These are phyloP conservation scores for Dreissena polymorpha DNA, from an alignment of 1,140 invertebrate species.

Conservation along the genomic window DNA sequence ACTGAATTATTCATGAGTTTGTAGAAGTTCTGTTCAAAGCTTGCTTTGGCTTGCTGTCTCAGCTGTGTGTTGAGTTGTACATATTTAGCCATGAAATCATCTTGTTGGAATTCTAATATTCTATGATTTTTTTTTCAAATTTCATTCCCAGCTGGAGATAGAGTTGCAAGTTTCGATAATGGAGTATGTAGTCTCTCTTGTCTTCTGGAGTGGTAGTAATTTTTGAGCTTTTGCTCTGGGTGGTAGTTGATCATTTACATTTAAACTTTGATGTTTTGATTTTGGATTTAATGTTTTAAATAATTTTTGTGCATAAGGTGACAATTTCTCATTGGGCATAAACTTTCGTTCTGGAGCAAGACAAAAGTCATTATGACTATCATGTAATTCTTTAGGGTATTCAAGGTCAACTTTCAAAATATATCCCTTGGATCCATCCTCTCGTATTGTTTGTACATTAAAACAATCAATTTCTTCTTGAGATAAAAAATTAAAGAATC, in stretches of 20 bases:
- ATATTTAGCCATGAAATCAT: too few species aligned
- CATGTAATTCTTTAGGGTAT: slow-evolving; percentile 79
- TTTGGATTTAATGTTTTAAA: too few species aligned
- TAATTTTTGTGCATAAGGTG: slow-evolving; percentile 16
- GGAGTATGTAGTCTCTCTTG: too few species aligned
- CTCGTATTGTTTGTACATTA: slow-evolving; percentile 68
- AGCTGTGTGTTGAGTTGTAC: too few species aligned
- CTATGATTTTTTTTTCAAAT: too few species aligned
- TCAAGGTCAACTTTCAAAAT: slow-evolving; percentile 80
- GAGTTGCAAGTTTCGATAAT: too few species aligned
- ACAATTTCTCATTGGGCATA: slow-evolving; percentile 27
- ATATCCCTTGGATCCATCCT: slow-evolving; percentile 79
- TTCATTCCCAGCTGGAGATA: too few species aligned
- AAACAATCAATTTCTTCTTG: slow-evolving; percentile 69
- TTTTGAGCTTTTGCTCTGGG: slow-evolving; percentile 39
- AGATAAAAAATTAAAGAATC: slow-evolving; percentile 76
- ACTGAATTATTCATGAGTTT: too few species aligned
- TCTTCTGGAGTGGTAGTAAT: too few species aligned
- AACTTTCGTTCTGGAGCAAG: slow-evolving; percentile 76
- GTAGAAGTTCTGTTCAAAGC: too few species aligned
- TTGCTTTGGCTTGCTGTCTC: too few species aligned
- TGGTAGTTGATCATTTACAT: background rate
- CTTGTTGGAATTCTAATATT: too few species aligned
- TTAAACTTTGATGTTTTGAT: background rate
- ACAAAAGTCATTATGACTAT: slow-evolving; percentile 81